phyloP scores from a whole-genome alignment of 1,140 invertebrate genomes.

The Scaptomyza pallida region DNA sequence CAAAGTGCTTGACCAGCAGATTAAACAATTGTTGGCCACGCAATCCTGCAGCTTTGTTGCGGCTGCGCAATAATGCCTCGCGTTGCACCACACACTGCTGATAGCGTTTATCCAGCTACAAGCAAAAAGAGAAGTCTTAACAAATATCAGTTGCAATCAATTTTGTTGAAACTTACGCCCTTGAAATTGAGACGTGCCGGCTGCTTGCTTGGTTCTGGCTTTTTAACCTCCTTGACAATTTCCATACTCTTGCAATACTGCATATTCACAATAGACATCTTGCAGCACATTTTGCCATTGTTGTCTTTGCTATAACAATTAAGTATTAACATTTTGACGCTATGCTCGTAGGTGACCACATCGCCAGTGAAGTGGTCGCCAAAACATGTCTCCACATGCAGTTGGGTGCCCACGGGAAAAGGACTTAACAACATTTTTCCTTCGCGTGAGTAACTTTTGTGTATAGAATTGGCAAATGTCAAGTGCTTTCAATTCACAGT shows the following conservation, averaged over 20 bases:
- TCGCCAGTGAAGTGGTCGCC: constrained; percentile 43
- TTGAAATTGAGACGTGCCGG: constrained; percentile 29
- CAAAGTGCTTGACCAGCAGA: constrained; percentile 35
- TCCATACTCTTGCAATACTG: constrained; percentile 47
- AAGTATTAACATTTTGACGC: constrained; percentile 49
- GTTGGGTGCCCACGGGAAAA: constrained; percentile 25
- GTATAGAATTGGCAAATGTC: not conserved
- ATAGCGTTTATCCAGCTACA: constrained; percentile 48
- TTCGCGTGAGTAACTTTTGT: not conserved
- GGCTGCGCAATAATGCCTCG: not conserved
- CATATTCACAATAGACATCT: constrained; percentile 26
- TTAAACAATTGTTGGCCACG: constrained; percentile 33
- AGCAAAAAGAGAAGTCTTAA: not conserved
- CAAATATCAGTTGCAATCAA: not conserved
- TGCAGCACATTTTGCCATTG: constrained; percentile 1
- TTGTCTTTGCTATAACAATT: constrained; percentile 12
- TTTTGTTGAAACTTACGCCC: not conserved
- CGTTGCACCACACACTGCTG: constrained; percentile 22
- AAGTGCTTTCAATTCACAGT: not conserved
- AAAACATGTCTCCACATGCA: constrained; percentile 54
- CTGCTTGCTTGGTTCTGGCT: not conserved
- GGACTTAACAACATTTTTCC: constrained; percentile 26
- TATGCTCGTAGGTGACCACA: constrained; percentile 40
- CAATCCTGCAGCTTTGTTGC: constrained; percentile 19
- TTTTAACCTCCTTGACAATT: constrained; percentile 40